Conservation (phyloP, 1,140 invertebrate genomes). For the Mycetomoellerius zeteki region DNA sequence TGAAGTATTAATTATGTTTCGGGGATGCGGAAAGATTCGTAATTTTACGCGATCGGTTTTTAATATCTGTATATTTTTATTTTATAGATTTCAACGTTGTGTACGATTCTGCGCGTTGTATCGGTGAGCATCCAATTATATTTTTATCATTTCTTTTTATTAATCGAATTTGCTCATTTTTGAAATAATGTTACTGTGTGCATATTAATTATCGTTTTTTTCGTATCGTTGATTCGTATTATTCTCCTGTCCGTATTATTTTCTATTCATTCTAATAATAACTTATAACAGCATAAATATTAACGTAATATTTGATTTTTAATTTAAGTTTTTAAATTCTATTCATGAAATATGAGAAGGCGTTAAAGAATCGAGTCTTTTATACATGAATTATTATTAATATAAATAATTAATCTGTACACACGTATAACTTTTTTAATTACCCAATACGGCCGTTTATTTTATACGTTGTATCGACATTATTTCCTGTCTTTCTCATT, state of each 20-base stretch:
- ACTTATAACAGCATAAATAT: neutral
- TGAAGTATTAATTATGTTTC: neutral
- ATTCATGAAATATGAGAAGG: neutral
- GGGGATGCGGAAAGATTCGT: too few relatives aligned
- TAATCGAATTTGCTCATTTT: neutral
- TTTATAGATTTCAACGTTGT: neutral
- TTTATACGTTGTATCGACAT: conserved; percentile 5
- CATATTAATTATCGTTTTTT: conserved; percentile 2
- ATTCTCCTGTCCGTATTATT: too few relatives aligned
- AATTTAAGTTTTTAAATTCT: neutral
- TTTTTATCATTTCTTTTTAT: neutral
- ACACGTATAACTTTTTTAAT: neutral
- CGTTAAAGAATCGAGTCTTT: neutral
- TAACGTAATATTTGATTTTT: neutral
- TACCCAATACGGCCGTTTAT: neutral
- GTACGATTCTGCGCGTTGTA: neutral
- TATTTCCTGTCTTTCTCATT: neutral
- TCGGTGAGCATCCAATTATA: neutral
- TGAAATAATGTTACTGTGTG: neutral
- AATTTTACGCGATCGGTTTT: neutral
- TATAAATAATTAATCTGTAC: conserved; percentile 6
- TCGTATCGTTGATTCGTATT: neutral
- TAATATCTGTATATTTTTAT: conserved; percentile 7
- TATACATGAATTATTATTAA: neutral
- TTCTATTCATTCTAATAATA: neutral